phyloP scores from a whole-genome alignment of 2,888 invertebrate species.

The Copidosoma aretas region DNA sequence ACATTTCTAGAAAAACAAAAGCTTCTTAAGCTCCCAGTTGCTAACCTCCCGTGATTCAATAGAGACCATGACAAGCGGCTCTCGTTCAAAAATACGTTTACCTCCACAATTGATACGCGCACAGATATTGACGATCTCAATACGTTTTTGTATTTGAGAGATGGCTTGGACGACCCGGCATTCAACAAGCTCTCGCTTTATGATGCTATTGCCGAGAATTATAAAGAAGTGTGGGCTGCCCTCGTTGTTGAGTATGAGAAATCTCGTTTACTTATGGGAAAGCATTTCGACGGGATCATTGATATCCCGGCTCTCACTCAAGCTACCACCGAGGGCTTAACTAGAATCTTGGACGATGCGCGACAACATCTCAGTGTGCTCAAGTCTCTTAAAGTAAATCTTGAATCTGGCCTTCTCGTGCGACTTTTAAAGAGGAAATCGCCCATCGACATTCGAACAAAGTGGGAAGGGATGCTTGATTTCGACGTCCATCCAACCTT shows the following conservation, averaged over 20 bases:
- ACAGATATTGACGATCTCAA: no score
- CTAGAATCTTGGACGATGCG: no score
- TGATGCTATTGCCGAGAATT: constrained; percentile 21
- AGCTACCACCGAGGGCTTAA: no score
- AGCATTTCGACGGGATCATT: no score
- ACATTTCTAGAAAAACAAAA: background rate
- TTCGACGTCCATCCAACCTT: background rate
- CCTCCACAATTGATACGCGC: background rate
- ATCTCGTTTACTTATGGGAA: background rate
- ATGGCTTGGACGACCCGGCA: background rate
- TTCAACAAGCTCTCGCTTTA: background rate
- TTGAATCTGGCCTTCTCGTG: background rate
- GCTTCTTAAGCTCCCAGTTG: constrained; percentile 6
- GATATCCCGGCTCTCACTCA: no score
- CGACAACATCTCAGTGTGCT: no score
- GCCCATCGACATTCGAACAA: background rate
- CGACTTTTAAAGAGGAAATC: background rate
- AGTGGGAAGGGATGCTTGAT: background rate
- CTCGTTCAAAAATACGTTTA: background rate
- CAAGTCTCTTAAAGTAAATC: no score
- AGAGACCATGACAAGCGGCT: constrained; percentile 6
- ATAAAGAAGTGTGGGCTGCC: no score
- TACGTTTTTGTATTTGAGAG: background rate
- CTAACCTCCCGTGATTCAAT: background rate
- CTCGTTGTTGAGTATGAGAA: constrained; percentile 20